Conservation (phyloP, 1,140 invertebrate species). For the Acromyrmex echinatior region DNA sequence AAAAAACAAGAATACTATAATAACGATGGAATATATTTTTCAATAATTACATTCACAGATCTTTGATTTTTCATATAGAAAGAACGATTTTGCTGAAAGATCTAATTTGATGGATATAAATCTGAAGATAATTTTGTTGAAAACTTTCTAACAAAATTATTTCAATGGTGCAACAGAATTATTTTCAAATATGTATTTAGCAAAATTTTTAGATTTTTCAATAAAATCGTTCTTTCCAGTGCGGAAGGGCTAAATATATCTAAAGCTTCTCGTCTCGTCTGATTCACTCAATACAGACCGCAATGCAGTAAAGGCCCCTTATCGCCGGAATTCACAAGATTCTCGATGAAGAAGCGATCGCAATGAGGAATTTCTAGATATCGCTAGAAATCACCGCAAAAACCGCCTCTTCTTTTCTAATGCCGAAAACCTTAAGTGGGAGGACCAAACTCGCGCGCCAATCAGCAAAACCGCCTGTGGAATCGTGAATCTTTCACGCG, state of each 20-base stretch:
- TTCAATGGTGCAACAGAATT: no score
- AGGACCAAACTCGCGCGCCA: conserved; percentile 10
- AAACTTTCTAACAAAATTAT: no score
- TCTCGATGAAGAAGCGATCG: neutral
- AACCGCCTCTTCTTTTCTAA: conserved; percentile 29
- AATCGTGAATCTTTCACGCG: conserved; percentile 56
- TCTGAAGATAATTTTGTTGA: no score
- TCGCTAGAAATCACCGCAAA: conserved; percentile 22
- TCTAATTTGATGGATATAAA: no score
- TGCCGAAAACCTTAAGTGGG: conserved; percentile 20
- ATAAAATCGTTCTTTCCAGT: no score
- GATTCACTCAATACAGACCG: neutral
- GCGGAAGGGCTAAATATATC: neutral
- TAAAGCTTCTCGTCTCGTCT: neutral
- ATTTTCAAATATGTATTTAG: no score
- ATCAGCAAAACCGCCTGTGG: conserved; percentile 27
- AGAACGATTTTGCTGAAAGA: no score
- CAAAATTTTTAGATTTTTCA: no score
- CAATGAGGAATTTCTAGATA: conserved; percentile 22
- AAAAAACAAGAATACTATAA: neutral
- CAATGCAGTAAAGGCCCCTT: neutral
- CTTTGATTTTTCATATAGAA: neutral
- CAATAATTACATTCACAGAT: neutral
- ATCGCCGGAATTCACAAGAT: neutral
- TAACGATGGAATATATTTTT: neutral